Base-by-base conservation (phyloP, 2,113 vertebrate species). In the Pungitius pungitius region DNA sequence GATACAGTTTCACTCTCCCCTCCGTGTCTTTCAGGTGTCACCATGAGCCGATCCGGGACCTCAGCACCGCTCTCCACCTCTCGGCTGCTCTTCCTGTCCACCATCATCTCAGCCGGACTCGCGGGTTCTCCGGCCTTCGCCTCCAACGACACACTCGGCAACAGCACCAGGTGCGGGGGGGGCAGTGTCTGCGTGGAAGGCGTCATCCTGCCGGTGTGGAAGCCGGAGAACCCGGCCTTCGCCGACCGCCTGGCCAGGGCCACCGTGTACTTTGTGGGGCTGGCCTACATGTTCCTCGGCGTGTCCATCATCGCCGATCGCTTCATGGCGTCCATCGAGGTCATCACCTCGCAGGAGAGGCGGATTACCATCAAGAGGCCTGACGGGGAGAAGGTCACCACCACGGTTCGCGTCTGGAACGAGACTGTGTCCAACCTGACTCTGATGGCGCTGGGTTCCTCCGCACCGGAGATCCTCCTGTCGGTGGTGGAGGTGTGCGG, bases 271-370 rank as follows among this genome's bases (percentile, higher is more conserved):
- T 99, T 99, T 54, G 93, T 97, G 71, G 97, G 95, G 0, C 85
- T 99, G 92, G 93, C 93, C 12, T 99, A 99, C 89, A 98, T 98
- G 97, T 99, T 99, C 87, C 89, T 99, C 11, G 98, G 98, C 1
- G 98, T 99, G 15, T 99, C 98, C 35, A 98, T 99, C 88, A 95
- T 99, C 27, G 98, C 98, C 0, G 98, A 99, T 66, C 96, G 97
- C 65, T 99, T 99, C 90, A 99, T 99, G 98, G 95, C 98, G 1
- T 99, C 97, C 54, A 99, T 99, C 2, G 97, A 99, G 91, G 97
- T 99, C 85, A 99, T 99, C 82, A 99, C 98, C 0, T 99, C 98
- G 14, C 97, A 99, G 75, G 97, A 98, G 79, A 93, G 95, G 84
- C 94, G 95, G 85, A 96, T 99, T 77, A 97, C 95, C 40, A 96